Conservation (phyloP, 2,113 vertebrate species). For the Python bivittatus region DNA sequence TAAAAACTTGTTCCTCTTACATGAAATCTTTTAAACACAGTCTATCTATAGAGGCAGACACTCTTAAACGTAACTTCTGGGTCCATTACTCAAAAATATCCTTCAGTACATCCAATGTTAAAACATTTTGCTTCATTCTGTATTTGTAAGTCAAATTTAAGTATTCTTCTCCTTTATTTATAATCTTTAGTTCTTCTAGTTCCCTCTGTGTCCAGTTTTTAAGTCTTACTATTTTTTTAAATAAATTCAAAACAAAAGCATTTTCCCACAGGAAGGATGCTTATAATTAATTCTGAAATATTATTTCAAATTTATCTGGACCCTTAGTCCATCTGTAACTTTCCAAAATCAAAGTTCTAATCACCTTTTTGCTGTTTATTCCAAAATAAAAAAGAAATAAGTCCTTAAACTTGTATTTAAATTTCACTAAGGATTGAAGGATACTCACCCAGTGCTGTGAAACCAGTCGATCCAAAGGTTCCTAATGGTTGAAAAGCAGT, state of each 20-base stretch:
- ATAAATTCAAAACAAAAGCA: background rate
- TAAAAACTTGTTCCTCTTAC: no score
- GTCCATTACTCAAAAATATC: no score
- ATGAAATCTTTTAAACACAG: no score
- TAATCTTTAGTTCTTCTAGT: background rate
- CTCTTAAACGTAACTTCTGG: no score
- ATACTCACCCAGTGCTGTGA: background rate
- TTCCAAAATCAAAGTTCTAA: background rate
- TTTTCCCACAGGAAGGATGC: background rate
- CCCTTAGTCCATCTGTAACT: background rate
- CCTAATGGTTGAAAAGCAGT: background rate
- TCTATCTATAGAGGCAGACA: no score
- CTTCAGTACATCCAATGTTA: no score
- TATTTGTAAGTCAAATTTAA: background rate
- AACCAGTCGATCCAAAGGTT: background rate
- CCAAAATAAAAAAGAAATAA: background rate
- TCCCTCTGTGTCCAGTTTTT: background rate
- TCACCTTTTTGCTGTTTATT: background rate
- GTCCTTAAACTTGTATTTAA: background rate
- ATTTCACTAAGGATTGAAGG: background rate
- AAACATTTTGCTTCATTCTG: no score
- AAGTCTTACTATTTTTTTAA: background rate
- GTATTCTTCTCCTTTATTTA: background rate
- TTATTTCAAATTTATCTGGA: background rate
- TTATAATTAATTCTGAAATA: background rate